Conservation (phyloP, 2,888 invertebrate species). For the Netelia melanura region DNA sequence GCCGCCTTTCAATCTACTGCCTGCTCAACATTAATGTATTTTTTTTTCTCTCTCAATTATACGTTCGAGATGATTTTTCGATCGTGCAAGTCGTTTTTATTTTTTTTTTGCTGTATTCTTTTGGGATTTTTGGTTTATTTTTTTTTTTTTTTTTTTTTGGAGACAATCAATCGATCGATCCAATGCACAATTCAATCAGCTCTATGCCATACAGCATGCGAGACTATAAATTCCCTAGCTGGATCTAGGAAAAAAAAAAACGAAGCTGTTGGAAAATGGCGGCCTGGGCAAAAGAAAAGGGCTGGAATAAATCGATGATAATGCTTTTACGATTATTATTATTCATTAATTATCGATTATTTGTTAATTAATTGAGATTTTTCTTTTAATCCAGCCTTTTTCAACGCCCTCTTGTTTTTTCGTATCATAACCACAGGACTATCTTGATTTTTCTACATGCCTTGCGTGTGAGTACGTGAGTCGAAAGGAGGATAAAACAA, state of each 20-base stretch:
- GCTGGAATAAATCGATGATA: too few relatives aligned
- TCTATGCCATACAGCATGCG: too few relatives aligned
- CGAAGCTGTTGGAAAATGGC: too few relatives aligned
- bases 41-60: slow-evolving; percentile 66
- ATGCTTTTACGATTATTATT: too few relatives aligned
- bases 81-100: slow-evolving; percentile 17
- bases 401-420: slow-evolving; percentile 16
- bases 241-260: too few relatives aligned
- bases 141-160: slow-evolving; percentile 35
- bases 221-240: too few relatives aligned
- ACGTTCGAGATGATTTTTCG: slow-evolving; percentile 34
- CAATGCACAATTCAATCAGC: too few relatives aligned
- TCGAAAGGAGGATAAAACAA: slow-evolving; percentile 37
- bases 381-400: background rate
- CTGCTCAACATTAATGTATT: slow-evolving; percentile 78
- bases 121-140: slow-evolving; percentile 13
- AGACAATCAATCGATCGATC: background rate
- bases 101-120: background rate
- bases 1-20: slow-evolving; percentile 81
- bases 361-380: background rate
- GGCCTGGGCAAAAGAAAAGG: too few relatives aligned
- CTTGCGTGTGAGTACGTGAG: background rate
- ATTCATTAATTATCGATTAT: too few relatives aligned
- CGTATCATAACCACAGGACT: slow-evolving; percentile 50
- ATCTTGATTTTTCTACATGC: slow-evolving; percentile 55